A percentile compares a stretch with the other conserved stretches of the same genome.
Conservation (phyloP, 2,888 invertebrate species). For the Volucella zonaria region DNA sequence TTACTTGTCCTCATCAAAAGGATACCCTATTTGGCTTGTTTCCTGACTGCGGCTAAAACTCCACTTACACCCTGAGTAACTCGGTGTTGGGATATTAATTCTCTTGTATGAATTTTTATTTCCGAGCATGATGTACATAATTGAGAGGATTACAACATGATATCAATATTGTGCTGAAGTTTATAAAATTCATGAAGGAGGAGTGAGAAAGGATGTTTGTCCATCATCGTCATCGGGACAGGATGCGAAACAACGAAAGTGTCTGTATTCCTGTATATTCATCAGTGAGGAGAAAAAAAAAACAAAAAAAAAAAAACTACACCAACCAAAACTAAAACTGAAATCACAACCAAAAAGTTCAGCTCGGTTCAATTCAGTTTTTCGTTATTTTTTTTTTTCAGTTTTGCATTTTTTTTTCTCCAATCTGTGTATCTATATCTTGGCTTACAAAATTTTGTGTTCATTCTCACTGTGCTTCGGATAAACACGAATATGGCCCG, state of each 20-base stretch:
- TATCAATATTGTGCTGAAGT: conserved; percentile 53
- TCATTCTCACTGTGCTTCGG: conserved; percentile 35
- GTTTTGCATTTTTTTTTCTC: conserved; percentile 19
- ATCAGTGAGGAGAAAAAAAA: conserved; percentile 11
- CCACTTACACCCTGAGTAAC: not conserved
- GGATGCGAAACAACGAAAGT: conserved; percentile 61
- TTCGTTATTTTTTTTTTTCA: not conserved
- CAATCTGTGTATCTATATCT: conserved; percentile 58
- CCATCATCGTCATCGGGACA: conserved; percentile 12
- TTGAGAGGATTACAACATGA: conserved; percentile 59
- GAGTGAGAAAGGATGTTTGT: conserved; percentile 29
- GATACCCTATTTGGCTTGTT: not conserved
- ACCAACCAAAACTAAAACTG: conserved; percentile 9
- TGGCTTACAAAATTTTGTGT: conserved; percentile 30
- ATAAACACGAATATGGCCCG: conserved; percentile 4
- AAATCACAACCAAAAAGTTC: conserved; percentile 36
- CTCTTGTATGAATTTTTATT: conserved; percentile 29
- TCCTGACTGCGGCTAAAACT: not conserved
- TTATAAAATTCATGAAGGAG: not conserved
- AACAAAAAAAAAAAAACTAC: not conserved
- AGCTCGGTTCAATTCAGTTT: not conserved
- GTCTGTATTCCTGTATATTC: conserved; percentile 47
- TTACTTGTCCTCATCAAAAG: conserved; percentile 17
- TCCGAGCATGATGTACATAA: conserved; percentile 31
- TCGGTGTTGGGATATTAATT: conserved; percentile 40